Base-by-base conservation (phyloP, 1,140 invertebrate species). In the Platyscapa corneri region DNA sequence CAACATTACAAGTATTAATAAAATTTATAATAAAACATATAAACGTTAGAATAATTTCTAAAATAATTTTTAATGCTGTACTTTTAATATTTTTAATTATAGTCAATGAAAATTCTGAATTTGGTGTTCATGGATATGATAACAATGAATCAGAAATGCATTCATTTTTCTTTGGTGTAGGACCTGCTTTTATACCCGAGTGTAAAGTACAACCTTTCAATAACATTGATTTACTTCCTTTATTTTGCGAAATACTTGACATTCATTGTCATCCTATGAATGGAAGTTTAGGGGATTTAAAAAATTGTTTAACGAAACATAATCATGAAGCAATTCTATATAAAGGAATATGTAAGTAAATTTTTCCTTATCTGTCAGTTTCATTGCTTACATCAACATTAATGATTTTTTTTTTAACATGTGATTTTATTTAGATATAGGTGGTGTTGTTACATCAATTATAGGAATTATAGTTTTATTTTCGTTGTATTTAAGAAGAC, bases 91-190 rank as follows among this genome's bases (percentile, higher is more conserved):
- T 79, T 88, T n/a, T n/a, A n/a, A n/a, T 89, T 91, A 87, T 87
- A 95, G 93, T 94, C 56, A 93, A 91, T 76, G 90, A 91, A 87
- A 85, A 90, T 53, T 91, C 92, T n/a, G 90, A 93, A 89, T 95
- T 95, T 90, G 96, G 96, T 3, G 89, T 94, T n/a, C 96, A 96
- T 89, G 96, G 96, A 3, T 97, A 96, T 88, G 94, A 95, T 86
- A 96, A 96, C 87, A 90, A 90, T 27, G 89, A 92, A 3, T 80
- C 87, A 53, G 91, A 93, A 27, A 96, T 97, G 96, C 94, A 95
- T 89, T 95, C 96, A 42, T 95, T 96, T 86, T 97, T 97, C 88
- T 94, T 96, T 82, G 96, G 95, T 0, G 91, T 93, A 81, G 96
- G 96, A 14, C 96, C 96, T 70, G 92, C 94, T 46, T 95, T 97